phyloP scores from a whole-genome alignment of 2,797 vertebrate species.

The Toxotes lorentzi region DNA sequence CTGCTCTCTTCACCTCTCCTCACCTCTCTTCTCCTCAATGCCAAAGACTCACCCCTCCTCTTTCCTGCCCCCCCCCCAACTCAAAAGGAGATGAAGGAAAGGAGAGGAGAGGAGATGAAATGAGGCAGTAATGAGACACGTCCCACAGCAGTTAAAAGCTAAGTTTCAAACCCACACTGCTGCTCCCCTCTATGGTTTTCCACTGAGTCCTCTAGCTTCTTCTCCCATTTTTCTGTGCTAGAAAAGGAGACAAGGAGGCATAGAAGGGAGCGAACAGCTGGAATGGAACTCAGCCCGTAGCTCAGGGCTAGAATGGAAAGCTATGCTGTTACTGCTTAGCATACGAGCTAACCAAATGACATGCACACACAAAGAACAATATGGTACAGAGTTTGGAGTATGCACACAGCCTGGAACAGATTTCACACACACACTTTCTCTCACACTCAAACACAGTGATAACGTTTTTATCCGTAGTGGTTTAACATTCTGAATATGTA shows the following conservation, averaged over 20 bases:
- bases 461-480: slow-evolving; percentile 59
- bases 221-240: neutral
- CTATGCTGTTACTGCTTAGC: slow-evolving; percentile 53
- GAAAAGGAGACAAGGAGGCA: slow-evolving; percentile 35
- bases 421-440: slow-evolving; percentile 38
- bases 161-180: slow-evolving; percentile 33
- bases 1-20: slow-evolving; percentile 62
- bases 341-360: slow-evolving; percentile 51
- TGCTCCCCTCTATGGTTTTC: slow-evolving; percentile 21
- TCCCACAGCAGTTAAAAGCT: slow-evolving; percentile 41
- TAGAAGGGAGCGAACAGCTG: slow-evolving; percentile 52
- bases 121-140: slow-evolving; percentile 51
- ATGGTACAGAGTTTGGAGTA: slow-evolving; percentile 45
- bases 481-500: slow-evolving; percentile 75
- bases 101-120: slow-evolving; percentile 46
- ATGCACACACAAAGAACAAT: slow-evolving; percentile 25
- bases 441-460: slow-evolving; percentile 5
- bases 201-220: neutral
- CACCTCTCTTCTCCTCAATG: slow-evolving; percentile 47
- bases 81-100: slow-evolving; percentile 31
- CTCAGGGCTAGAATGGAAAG: slow-evolving; percentile 48
- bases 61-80: slow-evolving; percentile 55
- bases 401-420: slow-evolving; percentile 9
- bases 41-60: slow-evolving; percentile 51
- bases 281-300: slow-evolving; percentile 60